Evolutionary conservation across 2,113 vertebrate genomes (phyloP).

Genomic region (Ptychochromis oligacanthus): DNA sequence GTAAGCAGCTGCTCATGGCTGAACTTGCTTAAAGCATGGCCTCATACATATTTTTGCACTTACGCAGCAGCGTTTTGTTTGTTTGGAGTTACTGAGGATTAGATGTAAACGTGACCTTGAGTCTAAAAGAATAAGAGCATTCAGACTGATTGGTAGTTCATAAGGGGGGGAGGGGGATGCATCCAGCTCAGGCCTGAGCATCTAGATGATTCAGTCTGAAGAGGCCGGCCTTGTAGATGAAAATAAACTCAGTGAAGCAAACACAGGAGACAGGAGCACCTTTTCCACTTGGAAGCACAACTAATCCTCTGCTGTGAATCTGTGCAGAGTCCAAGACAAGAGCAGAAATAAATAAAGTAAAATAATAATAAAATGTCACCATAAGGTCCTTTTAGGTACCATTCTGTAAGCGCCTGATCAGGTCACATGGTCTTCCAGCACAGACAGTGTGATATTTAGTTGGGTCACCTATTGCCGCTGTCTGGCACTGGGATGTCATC

Average conservation of each 20-base stretch:
- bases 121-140: background rate
- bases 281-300: conserved; percentile 12
- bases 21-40: background rate
- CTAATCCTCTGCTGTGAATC: background rate
- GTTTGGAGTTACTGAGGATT: conserved; percentile 8
- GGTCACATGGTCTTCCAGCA: background rate
- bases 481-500: too few species aligned
- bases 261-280: background rate
- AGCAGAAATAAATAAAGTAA: background rate
- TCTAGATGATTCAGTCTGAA: background rate
- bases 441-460: background rate
- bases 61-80: conserved; percentile 4
- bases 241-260: conserved; percentile 8
- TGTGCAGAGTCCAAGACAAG: background rate
- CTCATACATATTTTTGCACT: background rate
- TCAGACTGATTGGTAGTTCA: background rate
- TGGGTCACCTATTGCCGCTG: too few species aligned
- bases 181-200: background rate
- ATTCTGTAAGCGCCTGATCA: background rate
- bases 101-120: background rate
- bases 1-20: background rate
- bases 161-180: background rate
- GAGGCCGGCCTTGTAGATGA: background rate
- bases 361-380: background rate
- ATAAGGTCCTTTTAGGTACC: background rate